A percentile compares a stretch with the other conserved stretches of the same genome.
Evolutionary conservation across 2,888 invertebrate species (phyloP).

Genomic region (Brachyptera risi): DNA sequence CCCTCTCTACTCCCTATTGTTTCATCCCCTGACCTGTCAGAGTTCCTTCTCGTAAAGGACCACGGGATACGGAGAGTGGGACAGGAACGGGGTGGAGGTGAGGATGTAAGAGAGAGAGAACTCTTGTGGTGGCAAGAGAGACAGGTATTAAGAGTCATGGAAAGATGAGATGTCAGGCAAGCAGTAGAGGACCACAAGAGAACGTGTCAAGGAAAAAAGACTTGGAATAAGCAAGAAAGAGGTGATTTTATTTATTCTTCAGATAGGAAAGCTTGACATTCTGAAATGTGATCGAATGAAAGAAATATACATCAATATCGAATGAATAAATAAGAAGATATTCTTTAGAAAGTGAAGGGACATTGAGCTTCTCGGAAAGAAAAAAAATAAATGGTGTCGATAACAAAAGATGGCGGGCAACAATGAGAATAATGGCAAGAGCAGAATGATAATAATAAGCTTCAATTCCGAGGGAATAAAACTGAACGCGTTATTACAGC

Average conservation of each 20-base stretch:
- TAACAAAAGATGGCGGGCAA: too few species aligned
- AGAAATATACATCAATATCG: constrained; percentile 10
- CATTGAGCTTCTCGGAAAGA: too few species aligned
- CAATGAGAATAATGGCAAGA: too few species aligned
- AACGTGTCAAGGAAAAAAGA: neutral
- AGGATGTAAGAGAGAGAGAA: neutral
- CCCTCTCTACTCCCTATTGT: constrained; percentile 15
- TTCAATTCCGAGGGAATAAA: too few species aligned
- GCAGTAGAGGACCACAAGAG: neutral
- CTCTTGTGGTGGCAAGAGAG: neutral
- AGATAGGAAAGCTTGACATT: constrained; percentile 12
- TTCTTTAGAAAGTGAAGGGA: neutral
- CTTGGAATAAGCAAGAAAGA: neutral
- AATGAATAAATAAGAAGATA: constrained; percentile 10
- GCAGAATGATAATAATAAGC: too few species aligned
- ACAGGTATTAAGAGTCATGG: constrained; percentile 8
- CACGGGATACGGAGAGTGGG: neutral
- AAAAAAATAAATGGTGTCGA: too few species aligned
- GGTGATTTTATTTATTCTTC: constrained; percentile 5
- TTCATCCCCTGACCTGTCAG: constrained; percentile 19
- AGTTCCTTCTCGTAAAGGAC: constrained; percentile 2
- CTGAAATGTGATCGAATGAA: constrained; percentile 10
- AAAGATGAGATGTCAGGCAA: neutral
- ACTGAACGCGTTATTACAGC: too few species aligned
- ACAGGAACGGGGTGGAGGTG: neutral